These are phyloP conservation scores for Atethmia centrago DNA, from an alignment of 2,888 invertebrate genomes.

Conservation along the genomic window DNA sequence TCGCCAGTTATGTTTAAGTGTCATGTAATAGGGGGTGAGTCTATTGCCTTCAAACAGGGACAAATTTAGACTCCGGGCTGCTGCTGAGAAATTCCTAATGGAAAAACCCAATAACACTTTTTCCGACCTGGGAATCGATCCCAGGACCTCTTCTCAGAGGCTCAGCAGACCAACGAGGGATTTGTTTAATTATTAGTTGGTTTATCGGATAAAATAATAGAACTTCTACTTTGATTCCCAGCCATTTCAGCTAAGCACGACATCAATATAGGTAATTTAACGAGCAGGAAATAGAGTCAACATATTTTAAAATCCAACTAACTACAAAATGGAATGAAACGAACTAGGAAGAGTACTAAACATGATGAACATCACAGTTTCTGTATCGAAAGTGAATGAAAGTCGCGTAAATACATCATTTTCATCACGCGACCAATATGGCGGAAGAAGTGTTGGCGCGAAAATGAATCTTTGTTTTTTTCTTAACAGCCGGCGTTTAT, in stretches of 20 bases:
- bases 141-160: neutral
- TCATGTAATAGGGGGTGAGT: neutral
- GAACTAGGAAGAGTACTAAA: conserved; percentile 73
- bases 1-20: neutral
- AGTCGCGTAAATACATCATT: conserved; percentile 87
- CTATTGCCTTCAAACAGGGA: neutral
- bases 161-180: neutral
- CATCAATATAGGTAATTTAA: conserved; percentile 23
- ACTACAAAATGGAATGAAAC: conserved; percentile 64
- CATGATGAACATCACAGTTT: conserved; percentile 77
- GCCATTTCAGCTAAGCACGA: conserved; percentile 15
- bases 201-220: neutral
- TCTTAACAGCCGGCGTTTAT: conserved; percentile 75
- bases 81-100: too few relatives aligned
- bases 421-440: conserved; percentile 88
- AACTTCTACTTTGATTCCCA: conserved; percentile 4
- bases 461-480: conserved; percentile 89
- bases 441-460: conserved; percentile 87
- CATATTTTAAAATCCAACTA: conserved; percentile 51
- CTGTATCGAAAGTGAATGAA: conserved; percentile 88
- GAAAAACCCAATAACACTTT: neutral
- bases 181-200: neutral
- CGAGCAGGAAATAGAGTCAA: conserved; percentile 53
- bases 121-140: too few relatives aligned
- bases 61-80: neutral